Evolutionary conservation across 1,140 invertebrate genomes (phyloP).

Genomic region (Drosophila punjabiensis): DNA sequence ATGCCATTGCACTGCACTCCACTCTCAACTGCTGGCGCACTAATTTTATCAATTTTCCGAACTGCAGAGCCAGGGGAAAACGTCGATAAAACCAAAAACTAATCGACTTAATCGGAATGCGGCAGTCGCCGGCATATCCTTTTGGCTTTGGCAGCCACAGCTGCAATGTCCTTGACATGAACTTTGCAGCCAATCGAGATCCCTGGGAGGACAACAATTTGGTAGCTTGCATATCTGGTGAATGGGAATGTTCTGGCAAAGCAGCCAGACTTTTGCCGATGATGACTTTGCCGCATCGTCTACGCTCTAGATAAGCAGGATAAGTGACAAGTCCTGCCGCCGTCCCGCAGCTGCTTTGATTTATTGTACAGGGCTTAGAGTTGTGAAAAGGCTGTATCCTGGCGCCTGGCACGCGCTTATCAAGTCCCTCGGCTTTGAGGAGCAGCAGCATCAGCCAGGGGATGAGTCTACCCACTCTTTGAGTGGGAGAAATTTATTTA

Average conservation of each 20-base stretch:
- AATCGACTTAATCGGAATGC: slow-evolving; percentile 65
- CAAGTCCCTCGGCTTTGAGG: slow-evolving; percentile 23
- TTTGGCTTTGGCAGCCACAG: slow-evolving; percentile 7
- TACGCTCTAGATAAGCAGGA: slow-evolving; percentile 58
- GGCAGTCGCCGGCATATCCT: slow-evolving; percentile 33
- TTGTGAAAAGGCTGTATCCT: slow-evolving; percentile 66
- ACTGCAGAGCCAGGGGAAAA: slow-evolving; percentile 42
- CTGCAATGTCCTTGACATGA: slow-evolving; percentile 76
- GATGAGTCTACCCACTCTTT: not conserved
- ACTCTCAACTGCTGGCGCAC: slow-evolving; percentile 36
- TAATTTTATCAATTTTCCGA: slow-evolving; percentile 72
- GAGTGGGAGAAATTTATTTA: slow-evolving; percentile 72
- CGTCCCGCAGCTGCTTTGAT: slow-evolving; percentile 62
- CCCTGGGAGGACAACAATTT: slow-evolving; percentile 15
- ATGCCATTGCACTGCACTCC: slow-evolving; percentile 12
- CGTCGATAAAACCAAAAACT: slow-evolving; percentile 54
- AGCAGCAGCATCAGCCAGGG: not conserved
- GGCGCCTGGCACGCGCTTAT: slow-evolving; percentile 63
- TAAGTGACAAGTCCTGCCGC: slow-evolving; percentile 37
- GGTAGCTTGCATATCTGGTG: slow-evolving; percentile 20
- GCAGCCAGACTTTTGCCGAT: slow-evolving; percentile 34
- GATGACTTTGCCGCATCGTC: slow-evolving; percentile 66
- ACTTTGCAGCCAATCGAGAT: slow-evolving; percentile 44
- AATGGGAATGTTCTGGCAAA: slow-evolving; percentile 28
- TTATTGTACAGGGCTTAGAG: slow-evolving; percentile 75